These are phyloP conservation scores for Malurus melanocephalus DNA, from an alignment of 2,113 vertebrate species.

Conservation along the genomic window DNA sequence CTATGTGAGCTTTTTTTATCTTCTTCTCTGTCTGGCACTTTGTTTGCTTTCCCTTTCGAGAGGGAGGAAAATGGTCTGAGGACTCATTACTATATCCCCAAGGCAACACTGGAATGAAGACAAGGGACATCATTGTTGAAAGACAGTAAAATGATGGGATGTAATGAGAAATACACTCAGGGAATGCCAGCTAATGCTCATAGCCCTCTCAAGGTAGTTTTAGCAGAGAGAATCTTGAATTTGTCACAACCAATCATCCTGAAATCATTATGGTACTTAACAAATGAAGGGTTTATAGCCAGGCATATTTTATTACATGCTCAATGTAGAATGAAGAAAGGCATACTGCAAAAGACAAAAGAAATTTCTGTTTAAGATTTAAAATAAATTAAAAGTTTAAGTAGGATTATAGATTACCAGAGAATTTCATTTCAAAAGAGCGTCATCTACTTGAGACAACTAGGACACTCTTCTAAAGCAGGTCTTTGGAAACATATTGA, in stretches of 20 bases:
- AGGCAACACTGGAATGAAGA: constrained; percentile 10
- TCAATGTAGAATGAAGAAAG: not conserved
- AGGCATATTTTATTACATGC: not conserved
- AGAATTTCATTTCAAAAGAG: not conserved
- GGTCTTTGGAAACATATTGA: not conserved
- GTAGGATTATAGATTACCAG: not conserved
- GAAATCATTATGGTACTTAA: constrained; percentile 28
- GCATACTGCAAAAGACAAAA: not conserved
- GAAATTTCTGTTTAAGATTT: not conserved
- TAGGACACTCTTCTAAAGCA: not conserved
- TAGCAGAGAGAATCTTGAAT: constrained; percentile 23
- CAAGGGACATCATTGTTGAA: constrained; percentile 17
- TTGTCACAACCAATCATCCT: constrained; percentile 39
- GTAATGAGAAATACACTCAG: constrained; percentile 29
- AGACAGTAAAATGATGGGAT: constrained; percentile 27
- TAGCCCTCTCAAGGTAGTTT: not conserved
- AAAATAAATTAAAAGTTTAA: not conserved
- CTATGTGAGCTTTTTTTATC: constrained; percentile 10
- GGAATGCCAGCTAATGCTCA: not conserved
- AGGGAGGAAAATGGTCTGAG: constrained; percentile 7
- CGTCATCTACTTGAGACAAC: not conserved
- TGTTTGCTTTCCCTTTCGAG: constrained; percentile 10
- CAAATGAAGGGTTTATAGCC: not conserved
- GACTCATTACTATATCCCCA: constrained; percentile 30
- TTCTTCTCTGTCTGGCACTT: not conserved